These are phyloP conservation scores for Sylvietta virens DNA, from an alignment of 2,113 vertebrate species.

Conservation along the genomic window DNA sequence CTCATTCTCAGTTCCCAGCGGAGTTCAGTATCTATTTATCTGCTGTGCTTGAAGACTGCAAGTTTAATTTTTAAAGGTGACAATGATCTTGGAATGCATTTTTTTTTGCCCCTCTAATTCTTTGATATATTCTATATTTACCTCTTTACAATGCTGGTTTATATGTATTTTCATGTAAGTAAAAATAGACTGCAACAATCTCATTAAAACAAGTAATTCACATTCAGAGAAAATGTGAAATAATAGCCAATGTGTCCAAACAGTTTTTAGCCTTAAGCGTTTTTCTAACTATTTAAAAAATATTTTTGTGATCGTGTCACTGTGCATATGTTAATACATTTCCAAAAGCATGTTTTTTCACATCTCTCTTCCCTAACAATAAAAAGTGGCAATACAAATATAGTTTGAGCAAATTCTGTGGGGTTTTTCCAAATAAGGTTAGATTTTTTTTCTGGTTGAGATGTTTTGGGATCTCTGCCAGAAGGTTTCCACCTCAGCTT, in stretches of 20 bases:
- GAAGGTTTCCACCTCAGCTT: background rate
- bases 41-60: background rate
- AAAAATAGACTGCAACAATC: background rate
- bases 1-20: background rate
- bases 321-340: background rate
- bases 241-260: background rate
- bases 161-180: background rate
- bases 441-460: background rate
- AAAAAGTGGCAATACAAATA: background rate
- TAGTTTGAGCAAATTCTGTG: background rate
- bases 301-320: background rate
- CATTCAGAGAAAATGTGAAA: background rate
- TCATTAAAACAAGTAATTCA: background rate
- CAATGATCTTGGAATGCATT: background rate
- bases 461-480: background rate
- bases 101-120: background rate
- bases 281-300: background rate
- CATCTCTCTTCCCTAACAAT: background rate
- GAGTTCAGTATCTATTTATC: background rate
- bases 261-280: background rate
- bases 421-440: background rate
- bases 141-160: background rate
- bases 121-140: background rate
- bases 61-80: background rate
- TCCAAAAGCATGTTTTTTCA: background rate